Evolutionary conservation across 2,888 invertebrate genomes (phyloP), one percentile per base, ranked within the genome.

Genomic region (Himalopsyche anomala): DNA sequence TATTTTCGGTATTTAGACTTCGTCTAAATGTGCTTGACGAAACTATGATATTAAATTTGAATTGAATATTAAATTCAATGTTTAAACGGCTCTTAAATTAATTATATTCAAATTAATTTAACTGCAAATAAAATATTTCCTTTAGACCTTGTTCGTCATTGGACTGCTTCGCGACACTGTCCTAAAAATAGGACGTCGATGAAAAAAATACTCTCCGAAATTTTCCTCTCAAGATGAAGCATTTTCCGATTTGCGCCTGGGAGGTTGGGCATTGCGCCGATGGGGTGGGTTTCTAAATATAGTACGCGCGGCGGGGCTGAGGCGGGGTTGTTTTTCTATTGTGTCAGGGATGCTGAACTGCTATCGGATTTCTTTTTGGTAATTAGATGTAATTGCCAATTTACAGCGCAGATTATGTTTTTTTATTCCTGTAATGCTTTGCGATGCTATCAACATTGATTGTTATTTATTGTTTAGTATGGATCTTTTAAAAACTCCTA

Each of bases 171-270:
- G 19, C 62, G 62, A 62, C 28, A 28, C 19, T 28, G 62, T 62
- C 19, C 19, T 62, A 62, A 19, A 62, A 6, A 62, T 62, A 62
- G 19, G 19, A n/a, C 15, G 8, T 2, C 11, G 19, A 11, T 11
- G 4, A 5, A 62, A 62, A 62, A 62, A 62, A 62, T 8, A 28
- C 19, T 62, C 62, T 19, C 19, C 5, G 19, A 19, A 56, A 62
- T 19, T 62, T 62, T 11, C 19, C 19, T 62, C 28, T 62, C 28
- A 62, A 62, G 62, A 62, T 19, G 19, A 62, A 28, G 28, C n/a
- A 62, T 62, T 62, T 62, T 62, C 62, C 62, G 62, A 62, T 62
- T 62, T 19, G 62, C 19, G 62, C 62, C 62, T 19, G 62, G 28
- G 62, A 62, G 4, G 12, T 4, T 2, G 42, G 15, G 51, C 15